Evolutionary conservation across 2,113 vertebrate genomes (phyloP).

Genomic region (Mixornis gularis): DNA sequence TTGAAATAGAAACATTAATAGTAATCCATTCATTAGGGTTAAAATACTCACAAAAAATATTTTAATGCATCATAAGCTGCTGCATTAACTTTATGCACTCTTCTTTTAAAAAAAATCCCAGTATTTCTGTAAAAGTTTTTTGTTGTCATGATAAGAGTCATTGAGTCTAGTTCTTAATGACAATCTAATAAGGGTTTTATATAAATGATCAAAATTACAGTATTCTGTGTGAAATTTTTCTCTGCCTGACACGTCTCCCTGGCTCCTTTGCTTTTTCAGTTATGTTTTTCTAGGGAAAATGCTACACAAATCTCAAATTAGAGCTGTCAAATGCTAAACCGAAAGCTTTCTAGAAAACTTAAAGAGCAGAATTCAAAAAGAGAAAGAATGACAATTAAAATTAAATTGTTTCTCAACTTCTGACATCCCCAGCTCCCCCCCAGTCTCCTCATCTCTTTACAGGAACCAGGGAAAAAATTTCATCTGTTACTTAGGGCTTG

Average conservation of each 20-base stretch:
- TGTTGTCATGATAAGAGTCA: background rate
- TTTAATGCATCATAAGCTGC: background rate
- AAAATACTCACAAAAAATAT: background rate
- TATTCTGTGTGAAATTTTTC: background rate
- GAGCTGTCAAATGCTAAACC: background rate
- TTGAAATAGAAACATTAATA: background rate
- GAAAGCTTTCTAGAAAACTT: background rate
- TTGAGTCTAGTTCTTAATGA: background rate
- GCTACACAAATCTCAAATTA: background rate
- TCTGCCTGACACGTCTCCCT: background rate
- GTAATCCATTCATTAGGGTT: background rate
- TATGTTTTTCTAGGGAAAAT: background rate
- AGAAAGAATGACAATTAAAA: background rate
- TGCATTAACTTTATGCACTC: background rate
- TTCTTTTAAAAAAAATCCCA: rapidly evolving
- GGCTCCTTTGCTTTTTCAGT: background rate
- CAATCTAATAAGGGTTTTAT: background rate
- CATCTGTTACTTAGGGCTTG: background rate
- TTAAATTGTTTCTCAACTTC: background rate
- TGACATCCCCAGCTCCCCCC: background rate
- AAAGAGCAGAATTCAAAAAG: background rate
- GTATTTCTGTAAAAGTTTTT: background rate
- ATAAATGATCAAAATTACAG: background rate
- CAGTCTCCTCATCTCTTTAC: background rate
- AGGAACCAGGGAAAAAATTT: background rate